Base-by-base conservation (phyloP, 92 coral and sea anemone species). In the Porites cylindrica region DNA sequence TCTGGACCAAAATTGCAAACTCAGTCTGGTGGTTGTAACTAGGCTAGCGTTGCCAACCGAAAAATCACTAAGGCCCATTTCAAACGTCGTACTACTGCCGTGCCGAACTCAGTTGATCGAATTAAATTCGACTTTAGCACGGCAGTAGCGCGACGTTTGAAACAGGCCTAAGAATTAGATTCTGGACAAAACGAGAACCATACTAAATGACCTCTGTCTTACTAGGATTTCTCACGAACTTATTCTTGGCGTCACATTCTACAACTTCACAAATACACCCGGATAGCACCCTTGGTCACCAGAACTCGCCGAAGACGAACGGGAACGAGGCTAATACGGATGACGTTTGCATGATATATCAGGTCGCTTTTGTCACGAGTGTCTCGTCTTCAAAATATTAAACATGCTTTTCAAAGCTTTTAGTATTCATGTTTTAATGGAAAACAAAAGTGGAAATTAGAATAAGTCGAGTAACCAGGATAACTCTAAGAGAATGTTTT, bases 351-450 rank as follows among this genome's bases (percentile, higher is more conserved):
- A 59, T 59, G 1, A 59, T 59, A 59, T 17, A 59, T 59, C 64
- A 59, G 64, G 64, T 59, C 64, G 64, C 64, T 59, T 59, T 59
- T 59, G 18, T 59, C 64, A 59, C 64, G 64, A 59, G 64, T 59
- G 1, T 59, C 64, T 17, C 18, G 64, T 59, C 18, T 59, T 59
- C 64, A 59, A 59, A 59, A 11, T 59, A 59, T 59, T 38, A 59
- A 59, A 59, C 64, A 59, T 59, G 64, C 23, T 21, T 21, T 21
- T 21, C 23, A 21, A 21, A 21, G 23, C 23, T 21, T 21, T 21
- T 21, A 21, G 23, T 21, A 21, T 21, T 21, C 23, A 21, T 21
- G 23, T 21, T 59, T 59, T 59, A 17, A 7, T 59, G 64, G 64
- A 59, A 59, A 59, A 17, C 64, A 59, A 9, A 59, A 9, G 64